These are phyloP conservation scores for Monodelphis domestica DNA, from an alignment of 2,797 vertebrate genomes.

Conservation along the genomic window DNA sequence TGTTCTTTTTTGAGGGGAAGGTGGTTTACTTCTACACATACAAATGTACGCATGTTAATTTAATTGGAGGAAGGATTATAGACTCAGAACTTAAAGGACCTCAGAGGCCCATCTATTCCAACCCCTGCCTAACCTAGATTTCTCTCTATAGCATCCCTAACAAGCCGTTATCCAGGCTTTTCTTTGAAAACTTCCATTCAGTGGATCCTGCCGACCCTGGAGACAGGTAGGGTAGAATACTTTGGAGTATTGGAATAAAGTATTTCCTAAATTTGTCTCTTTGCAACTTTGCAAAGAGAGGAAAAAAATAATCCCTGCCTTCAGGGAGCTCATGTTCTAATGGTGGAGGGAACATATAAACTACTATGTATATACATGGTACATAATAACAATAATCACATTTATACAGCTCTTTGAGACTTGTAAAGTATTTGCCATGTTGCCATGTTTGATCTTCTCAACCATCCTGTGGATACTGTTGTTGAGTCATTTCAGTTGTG, in stretches of 20 bases:
- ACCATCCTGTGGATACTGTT: too few relatives aligned
- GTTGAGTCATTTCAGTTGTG: too few relatives aligned
- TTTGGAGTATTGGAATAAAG: neutral
- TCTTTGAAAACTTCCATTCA: neutral
- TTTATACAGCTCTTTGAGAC: neutral
- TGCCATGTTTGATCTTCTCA: neutral
- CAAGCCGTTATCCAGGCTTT: neutral
- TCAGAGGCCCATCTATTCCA: neutral
- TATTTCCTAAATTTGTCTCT: neutral
- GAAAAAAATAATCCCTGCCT: neutral
- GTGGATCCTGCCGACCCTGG: neutral
- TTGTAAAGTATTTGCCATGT: neutral
- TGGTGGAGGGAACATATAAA: neutral
- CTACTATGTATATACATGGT: neutral
- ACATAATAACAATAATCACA: neutral
- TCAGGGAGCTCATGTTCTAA: neutral
- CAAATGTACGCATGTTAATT: neutral
- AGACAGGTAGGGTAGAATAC: neutral
- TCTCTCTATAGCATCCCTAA: neutral
- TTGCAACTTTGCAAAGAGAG: too few relatives aligned
- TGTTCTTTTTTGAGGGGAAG: neutral
- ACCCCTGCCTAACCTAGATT: neutral
- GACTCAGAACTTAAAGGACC: neutral
- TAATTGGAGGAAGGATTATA: neutral
- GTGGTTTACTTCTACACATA: neutral